Conservation (phyloP, 2,888 invertebrate species). For the Uloborus plumipes region DNA sequence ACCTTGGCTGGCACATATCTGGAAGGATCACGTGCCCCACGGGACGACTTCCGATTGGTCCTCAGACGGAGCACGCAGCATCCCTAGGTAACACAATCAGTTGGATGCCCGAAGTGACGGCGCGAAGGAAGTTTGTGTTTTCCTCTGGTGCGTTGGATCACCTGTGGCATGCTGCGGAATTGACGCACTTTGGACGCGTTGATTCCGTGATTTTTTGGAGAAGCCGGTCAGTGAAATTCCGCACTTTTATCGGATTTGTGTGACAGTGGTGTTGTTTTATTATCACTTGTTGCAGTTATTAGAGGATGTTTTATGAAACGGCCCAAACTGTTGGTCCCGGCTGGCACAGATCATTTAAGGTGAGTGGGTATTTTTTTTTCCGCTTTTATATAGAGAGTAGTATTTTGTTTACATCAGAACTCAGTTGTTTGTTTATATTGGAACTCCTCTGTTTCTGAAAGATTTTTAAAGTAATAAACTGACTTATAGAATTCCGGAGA, state of each 20-base stretch:
- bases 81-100: slow-evolving; percentile 29
- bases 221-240: background rate
- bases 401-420: too few species aligned
- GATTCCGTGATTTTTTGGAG: background rate
- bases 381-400: too few species aligned
- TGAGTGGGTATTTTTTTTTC: slow-evolving; percentile 3
- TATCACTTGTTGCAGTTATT: background rate
- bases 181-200: background rate
- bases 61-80: background rate
- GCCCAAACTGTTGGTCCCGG: slow-evolving; percentile 54
- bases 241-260: background rate
- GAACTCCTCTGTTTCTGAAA: too few species aligned
- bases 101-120: slow-evolving; percentile 15
- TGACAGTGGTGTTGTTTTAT: background rate
- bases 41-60: slow-evolving; percentile 25
- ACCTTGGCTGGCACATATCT: slow-evolving; percentile 46
- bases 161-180: slow-evolving; percentile 6
- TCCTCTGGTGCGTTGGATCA: background rate
- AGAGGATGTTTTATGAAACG: slow-evolving; percentile 55
- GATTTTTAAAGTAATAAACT: too few species aligned
- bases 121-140: slow-evolving; percentile 21
- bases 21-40: slow-evolving; percentile 31
- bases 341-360: slow-evolving; percentile 55
- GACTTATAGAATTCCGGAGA: too few species aligned
- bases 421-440: too few species aligned